phyloP scores from a whole-genome alignment of 1,140 invertebrate species.

The Archivesica marissinica region DNA sequence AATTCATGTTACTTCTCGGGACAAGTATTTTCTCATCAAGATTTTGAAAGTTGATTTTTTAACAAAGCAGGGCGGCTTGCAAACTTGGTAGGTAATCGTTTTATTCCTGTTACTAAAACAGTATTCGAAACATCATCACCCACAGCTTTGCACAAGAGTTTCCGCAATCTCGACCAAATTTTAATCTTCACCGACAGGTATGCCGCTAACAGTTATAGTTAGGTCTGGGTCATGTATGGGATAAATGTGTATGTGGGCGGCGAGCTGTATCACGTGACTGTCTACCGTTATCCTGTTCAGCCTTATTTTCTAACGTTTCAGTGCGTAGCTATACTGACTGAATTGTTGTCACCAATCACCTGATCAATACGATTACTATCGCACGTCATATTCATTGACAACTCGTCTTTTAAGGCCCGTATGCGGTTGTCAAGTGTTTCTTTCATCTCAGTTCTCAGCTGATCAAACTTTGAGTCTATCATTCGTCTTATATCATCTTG shows the following conservation, averaged over 20 bases:
- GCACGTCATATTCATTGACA: not conserved
- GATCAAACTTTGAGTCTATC: slow-evolving; percentile 2
- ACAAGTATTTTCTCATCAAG: not conserved
- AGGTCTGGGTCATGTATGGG: slow-evolving; percentile 11
- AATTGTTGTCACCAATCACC: not conserved
- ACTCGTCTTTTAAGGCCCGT: not conserved
- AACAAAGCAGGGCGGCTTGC: not conserved
- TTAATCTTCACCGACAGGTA: slow-evolving; percentile 7
- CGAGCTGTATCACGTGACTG: no score
- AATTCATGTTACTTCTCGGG: not conserved
- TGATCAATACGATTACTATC: not conserved
- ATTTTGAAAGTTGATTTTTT: slow-evolving; percentile 6
- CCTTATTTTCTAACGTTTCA: not conserved
- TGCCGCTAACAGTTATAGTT: not conserved
- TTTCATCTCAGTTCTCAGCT: not conserved
- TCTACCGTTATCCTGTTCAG: no score
- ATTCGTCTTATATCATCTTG: not conserved
- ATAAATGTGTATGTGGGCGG: no score
- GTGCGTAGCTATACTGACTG: not conserved
- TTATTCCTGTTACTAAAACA: not conserved
- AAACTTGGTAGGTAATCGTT: not conserved
- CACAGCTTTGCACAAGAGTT: not conserved
- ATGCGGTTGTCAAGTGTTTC: not conserved
- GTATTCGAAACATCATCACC: not conserved
- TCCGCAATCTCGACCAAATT: not conserved